Evolutionary conservation across 2,113 vertebrate species (phyloP).

Genomic region (Pelusios castaneus): DNA sequence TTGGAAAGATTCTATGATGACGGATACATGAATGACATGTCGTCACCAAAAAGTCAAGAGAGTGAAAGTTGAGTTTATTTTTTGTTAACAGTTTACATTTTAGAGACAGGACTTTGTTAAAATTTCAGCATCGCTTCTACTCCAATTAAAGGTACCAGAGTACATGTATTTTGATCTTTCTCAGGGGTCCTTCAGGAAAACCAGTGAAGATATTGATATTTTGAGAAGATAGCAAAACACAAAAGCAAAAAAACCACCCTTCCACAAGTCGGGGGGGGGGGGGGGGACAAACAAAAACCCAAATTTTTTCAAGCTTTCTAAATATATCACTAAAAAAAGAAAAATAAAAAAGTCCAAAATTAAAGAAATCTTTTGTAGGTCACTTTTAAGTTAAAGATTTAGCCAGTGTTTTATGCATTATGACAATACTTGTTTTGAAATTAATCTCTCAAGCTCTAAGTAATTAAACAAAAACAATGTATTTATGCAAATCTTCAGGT

Average conservation of each 20-base stretch:
- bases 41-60: neutral
- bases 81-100: neutral
- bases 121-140: neutral
- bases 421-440: neutral
- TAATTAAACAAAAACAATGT: neutral
- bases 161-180: neutral
- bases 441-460: neutral
- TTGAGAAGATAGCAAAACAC: neutral
- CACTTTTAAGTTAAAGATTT: neutral
- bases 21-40: neutral
- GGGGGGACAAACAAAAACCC: neutral
- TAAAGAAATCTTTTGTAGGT: neutral
- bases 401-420: neutral
- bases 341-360: neutral
- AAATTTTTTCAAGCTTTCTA: neutral
- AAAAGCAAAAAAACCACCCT: neutral
- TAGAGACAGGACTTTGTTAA: neutral
- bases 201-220: neutral
- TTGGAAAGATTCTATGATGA: neutral
- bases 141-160: neutral
- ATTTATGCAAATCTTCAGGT: neutral
- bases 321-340: neutral
- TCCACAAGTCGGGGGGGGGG: neutral
- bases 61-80: neutral
- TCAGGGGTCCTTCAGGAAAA: neutral